These are phyloP conservation scores for Tubulanus polymorphus DNA, from an alignment of 2,888 invertebrate species.

Conservation along the genomic window DNA sequence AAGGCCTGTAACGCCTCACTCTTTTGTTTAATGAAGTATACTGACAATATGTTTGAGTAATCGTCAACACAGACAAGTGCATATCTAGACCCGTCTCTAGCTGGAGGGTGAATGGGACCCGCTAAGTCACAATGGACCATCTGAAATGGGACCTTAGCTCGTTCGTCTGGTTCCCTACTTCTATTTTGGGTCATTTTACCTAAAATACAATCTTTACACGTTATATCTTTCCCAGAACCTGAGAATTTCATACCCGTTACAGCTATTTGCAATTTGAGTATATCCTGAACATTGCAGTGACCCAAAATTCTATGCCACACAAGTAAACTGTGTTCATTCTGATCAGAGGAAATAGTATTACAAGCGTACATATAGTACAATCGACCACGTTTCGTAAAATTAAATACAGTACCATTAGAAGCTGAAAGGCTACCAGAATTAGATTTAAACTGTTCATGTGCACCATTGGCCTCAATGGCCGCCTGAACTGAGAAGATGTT, in stretches of 20 bases:
- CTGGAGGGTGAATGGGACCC: constrained; percentile 11
- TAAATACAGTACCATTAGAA: constrained; percentile 11
- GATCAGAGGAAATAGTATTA: too few species aligned
- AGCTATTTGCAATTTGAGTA: constrained; percentile 11
- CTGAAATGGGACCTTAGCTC: neutral
- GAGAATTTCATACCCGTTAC: constrained; percentile 12
- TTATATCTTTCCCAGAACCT: constrained; percentile 5
- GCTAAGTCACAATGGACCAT: constrained; percentile 13
- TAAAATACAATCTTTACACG: constrained; percentile 11
- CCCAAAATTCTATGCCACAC: constrained; percentile 18
- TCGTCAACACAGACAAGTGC: constrained; percentile 14
- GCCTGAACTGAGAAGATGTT: constrained; percentile 24
- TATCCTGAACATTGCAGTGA: constrained; percentile 18
- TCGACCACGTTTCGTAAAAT: constrained; percentile 14
- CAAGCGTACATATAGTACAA: constrained; percentile 18
- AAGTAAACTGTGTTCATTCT: constrained; percentile 2
- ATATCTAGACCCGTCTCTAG: constrained; percentile 15
- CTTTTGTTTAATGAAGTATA: constrained; percentile 9
- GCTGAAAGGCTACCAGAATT: constrained; percentile 5
- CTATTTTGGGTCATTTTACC: constrained; percentile 17
- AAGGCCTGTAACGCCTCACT: constrained; percentile 11
- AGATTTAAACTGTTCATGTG: constrained; percentile 13
- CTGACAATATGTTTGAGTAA: constrained; percentile 9
- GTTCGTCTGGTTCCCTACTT: constrained; percentile 13
- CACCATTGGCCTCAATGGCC: constrained; percentile 18